These are phyloP conservation scores for Trachelus iudaicus DNA, from an alignment of 2,888 invertebrate genomes.

Conservation along the genomic window DNA sequence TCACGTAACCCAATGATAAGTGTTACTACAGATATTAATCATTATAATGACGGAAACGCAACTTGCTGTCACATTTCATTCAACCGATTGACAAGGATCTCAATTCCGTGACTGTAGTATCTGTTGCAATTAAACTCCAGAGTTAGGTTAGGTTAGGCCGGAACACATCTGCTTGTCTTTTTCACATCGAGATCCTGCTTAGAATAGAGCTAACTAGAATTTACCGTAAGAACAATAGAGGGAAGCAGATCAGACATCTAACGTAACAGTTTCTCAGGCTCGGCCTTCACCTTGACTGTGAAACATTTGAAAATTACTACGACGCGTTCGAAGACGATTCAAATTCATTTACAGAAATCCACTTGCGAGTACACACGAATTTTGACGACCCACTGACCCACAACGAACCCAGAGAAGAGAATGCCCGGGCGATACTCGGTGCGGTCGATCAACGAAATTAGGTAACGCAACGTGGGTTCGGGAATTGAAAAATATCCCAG, in stretches of 20 bases:
- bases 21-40: neutral
- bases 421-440: neutral
- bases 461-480: neutral
- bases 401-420: neutral
- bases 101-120: neutral
- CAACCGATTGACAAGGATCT: neutral
- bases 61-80: neutral
- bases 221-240: neutral
- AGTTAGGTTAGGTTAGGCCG: too few relatives aligned
- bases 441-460: neutral
- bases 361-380: neutral
- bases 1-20: neutral
- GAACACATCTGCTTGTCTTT: neutral
- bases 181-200: neutral
- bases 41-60: neutral
- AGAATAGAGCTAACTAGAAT: neutral
- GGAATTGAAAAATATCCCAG: neutral
- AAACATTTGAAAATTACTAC: neutral
- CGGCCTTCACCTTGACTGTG: slow-evolving; percentile 40
- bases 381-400: slow-evolving; percentile 1
- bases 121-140: neutral
- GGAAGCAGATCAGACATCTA: neutral
- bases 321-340: neutral
- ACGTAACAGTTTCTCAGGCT: slow-evolving; percentile 28
- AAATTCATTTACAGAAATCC: neutral